Evolutionary conservation across 2,888 invertebrate species (phyloP), one percentile per base, ranked within the genome.

Genomic region (Deroplatys truncata): DNA sequence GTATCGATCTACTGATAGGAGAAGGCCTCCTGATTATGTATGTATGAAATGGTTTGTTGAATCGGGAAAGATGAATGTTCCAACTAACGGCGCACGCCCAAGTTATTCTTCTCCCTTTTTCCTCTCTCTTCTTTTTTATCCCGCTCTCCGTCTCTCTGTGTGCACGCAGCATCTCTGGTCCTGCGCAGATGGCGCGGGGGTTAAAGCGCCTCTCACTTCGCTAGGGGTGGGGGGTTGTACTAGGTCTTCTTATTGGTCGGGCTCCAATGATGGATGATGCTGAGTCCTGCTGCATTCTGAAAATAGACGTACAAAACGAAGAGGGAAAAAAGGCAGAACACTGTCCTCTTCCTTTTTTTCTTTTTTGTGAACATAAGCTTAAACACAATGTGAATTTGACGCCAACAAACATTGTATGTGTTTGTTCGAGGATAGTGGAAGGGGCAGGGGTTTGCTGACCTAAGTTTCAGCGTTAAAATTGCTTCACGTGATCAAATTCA

Each of bases 211-310:
- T 72, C 56, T 72, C 56, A 25, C 56, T 16, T 20, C 16, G 10
- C 20, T 72, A 7, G 56, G 56, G 56, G 56, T 16, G 56, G 56
- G 56, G 56, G 56, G 7, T 5, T 72, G 56, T 25, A 25, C 56
- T 72, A 83, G 87, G 82, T 87, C 31, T 87, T 87, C 87, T 87
- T 87, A 87, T 87, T 87, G 87, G 87, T 87, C 82, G 87, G 35
- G 15, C 83, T n/a, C 25, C 83, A 83, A 28, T 87, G 87, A 87
- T 29, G 83, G 83, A 87, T 87, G 87, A 28, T 72, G 28, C n/a
- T 86, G 86, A 86, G 72, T 86, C 10, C 87, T 72, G 25, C 5
- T 29, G 25, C 82, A 82, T 20, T 28, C 72, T 86, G 56, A 82
- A 31, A 31, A 72, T 72, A 72, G 56, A 25, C 20, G 56, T 25